Conservation (phyloP, 2,797 vertebrate genomes). For the Periparus ater region DNA sequence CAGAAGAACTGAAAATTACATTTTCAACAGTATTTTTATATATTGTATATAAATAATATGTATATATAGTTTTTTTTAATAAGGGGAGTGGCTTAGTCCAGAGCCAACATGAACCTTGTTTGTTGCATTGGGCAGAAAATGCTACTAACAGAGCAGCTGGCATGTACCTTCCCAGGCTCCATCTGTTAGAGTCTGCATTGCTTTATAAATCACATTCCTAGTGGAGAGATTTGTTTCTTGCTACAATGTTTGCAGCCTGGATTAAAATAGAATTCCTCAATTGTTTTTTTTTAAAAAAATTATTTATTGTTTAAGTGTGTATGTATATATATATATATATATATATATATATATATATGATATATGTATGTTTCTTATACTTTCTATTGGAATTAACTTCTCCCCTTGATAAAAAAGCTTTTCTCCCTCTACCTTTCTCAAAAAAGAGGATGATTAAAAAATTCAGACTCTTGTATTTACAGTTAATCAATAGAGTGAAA, state of each 20-base stretch:
- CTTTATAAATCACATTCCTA: background rate
- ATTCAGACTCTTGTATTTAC: background rate
- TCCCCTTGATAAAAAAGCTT: background rate
- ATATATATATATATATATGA: background rate
- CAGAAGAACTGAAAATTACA: background rate
- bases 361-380: background rate
- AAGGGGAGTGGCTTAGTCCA: background rate
- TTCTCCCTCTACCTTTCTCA: background rate
- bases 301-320: background rate
- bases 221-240: conserved; percentile 6
- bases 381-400: background rate
- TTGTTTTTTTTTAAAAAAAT: background rate
- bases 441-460: background rate
- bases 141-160: conserved; percentile 50
- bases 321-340: fast-evolving
- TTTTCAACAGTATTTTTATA: background rate
- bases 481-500: background rate
- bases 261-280: conserved; percentile 16
- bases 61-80: background rate
- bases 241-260: background rate
- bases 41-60: background rate
- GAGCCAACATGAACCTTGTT: background rate
- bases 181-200: conserved; percentile 44
- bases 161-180: conserved; percentile 20
- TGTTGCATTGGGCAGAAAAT: conserved; percentile 22